phyloP scores from a whole-genome alignment of 2,113 vertebrate species.

The Acanthisitta chloris region DNA sequence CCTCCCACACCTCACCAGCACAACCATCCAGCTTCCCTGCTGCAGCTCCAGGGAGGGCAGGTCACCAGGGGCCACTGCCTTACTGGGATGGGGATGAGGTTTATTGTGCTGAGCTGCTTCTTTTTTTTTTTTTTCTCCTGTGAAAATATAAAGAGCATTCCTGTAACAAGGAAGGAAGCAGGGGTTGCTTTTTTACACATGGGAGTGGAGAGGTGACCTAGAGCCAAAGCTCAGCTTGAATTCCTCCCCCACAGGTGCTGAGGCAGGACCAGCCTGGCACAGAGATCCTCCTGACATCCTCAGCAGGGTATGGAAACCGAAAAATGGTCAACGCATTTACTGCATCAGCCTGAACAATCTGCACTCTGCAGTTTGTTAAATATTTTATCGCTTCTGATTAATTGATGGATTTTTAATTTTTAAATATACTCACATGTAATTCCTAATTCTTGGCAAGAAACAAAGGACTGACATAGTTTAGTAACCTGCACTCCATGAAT shows the following conservation, averaged over 20 bases:
- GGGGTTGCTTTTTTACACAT: neutral
- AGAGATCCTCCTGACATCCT: fast-evolving
- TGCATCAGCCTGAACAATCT: neutral
- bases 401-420: conserved; percentile 14
- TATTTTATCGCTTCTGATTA: conserved; percentile 33
- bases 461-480: neutral
- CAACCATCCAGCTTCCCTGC: neutral
- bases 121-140: neutral
- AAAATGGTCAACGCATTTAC: neutral
- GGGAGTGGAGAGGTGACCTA: neutral
- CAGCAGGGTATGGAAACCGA: neutral
- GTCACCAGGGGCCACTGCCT: conserved; percentile 3
- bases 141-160: neutral
- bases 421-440: neutral
- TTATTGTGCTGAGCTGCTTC: neutral
- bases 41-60: neutral
- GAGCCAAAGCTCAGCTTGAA: neutral
- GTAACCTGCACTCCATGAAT: neutral
- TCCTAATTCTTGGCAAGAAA: neutral
- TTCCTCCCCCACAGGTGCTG: neutral
- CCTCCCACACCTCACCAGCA: neutral
- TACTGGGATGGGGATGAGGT: neutral
- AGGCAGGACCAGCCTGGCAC: neutral
- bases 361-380: neutral
- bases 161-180: neutral